These are phyloP conservation scores for Cochlearius cochlearius DNA, from an alignment of 2,113 vertebrate genomes.

Conservation along the genomic window DNA sequence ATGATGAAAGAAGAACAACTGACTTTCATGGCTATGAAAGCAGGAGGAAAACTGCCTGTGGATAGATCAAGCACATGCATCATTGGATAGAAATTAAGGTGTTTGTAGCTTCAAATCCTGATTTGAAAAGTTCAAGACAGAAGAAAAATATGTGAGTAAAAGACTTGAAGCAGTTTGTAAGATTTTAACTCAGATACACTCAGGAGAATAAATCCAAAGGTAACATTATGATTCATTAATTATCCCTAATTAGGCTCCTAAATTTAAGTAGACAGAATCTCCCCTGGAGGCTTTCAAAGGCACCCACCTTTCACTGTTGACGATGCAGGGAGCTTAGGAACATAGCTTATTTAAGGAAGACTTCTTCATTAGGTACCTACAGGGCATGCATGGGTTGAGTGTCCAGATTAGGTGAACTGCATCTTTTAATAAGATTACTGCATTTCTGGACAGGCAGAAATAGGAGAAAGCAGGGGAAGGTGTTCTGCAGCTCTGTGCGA, in stretches of 20 bases:
- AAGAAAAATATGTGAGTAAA: slow-evolving; percentile 35
- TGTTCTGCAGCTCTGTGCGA: not conserved
- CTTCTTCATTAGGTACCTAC: not conserved
- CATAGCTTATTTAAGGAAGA: not conserved
- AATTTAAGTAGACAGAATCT: slow-evolving; percentile 51
- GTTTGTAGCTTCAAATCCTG: slow-evolving; percentile 36
- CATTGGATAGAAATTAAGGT: slow-evolving; percentile 15
- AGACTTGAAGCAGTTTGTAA: not conserved
- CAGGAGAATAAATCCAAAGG: slow-evolving; percentile 32
- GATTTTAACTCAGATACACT: slow-evolving; percentile 51
- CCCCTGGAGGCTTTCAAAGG: slow-evolving; percentile 36
- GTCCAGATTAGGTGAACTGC: not conserved
- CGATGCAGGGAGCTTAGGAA: not conserved
- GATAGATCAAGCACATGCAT: slow-evolving; percentile 19
- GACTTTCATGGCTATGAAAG: slow-evolving; percentile 49
- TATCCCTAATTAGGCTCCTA: slow-evolving; percentile 45
- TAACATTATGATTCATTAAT: slow-evolving; percentile 48
- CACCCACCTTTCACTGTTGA: not conserved
- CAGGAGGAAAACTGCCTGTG: slow-evolving; percentile 43
- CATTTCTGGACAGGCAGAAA: not conserved
- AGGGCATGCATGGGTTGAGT: not conserved
- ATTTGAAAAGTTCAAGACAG: slow-evolving; percentile 54
- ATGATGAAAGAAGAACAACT: slow-evolving; percentile 59
- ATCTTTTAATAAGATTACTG: not conserved
- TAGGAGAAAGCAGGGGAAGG: not conserved